phyloP scores from a whole-genome alignment of 2,888 invertebrate species.

The Gnatocerus cornutus region DNA sequence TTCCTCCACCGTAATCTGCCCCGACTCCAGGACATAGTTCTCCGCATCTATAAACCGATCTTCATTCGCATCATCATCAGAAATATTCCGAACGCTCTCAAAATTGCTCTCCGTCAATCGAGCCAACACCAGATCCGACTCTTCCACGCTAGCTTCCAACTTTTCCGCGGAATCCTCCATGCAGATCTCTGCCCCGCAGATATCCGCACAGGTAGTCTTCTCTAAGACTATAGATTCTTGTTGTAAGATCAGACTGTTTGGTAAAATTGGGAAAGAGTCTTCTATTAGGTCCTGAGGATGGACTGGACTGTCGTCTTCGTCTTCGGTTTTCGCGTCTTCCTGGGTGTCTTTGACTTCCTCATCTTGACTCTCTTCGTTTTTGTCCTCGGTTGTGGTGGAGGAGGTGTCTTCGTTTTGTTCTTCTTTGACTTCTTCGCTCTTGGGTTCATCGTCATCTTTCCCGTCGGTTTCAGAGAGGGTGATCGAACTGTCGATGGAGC shows the following conservation, averaged over 20 bases:
- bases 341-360: conserved; percentile 58
- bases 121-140: conserved; percentile 69
- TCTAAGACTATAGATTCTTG: conserved; percentile 69
- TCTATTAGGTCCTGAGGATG: conserved; percentile 49
- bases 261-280: conserved; percentile 64
- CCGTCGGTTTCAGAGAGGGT: conserved; percentile 12
- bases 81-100: conserved; percentile 61
- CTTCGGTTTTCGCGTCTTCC: conserved; percentile 44
- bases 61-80: conserved; percentile 74
- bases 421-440: conserved; percentile 17
- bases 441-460: conserved; percentile 51
- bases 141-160: conserved; percentile 69
- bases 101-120: conserved; percentile 60
- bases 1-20: conserved; percentile 70
- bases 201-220: conserved; percentile 64
- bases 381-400: conserved; percentile 19
- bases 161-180: conserved; percentile 66
- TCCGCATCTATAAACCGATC: conserved; percentile 86
- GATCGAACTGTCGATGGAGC: conserved; percentile 29
- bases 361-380: conserved; percentile 52
- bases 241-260: conserved; percentile 69
- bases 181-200: conserved; percentile 61
- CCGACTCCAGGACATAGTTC: conserved; percentile 83
- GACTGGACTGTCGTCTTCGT: conserved; percentile 32
- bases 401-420: conserved; percentile 30